Evolutionary conservation across 2,797 vertebrate genomes (phyloP).

Genomic region (Coregonus ussuriensis): DNA sequence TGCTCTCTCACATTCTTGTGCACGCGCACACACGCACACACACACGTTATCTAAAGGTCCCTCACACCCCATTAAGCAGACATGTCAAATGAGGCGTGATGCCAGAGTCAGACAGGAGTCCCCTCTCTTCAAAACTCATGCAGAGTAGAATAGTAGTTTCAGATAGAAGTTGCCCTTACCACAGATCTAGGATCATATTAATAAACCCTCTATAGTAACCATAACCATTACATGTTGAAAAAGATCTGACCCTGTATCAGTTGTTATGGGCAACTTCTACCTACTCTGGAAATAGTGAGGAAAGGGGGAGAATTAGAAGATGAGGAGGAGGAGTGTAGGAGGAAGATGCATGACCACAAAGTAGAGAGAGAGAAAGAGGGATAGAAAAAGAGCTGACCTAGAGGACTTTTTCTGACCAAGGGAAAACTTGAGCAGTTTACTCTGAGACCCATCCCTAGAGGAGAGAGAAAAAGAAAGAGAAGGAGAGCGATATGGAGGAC

Average conservation of each 20-base stretch:
- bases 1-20: too few relatives aligned
- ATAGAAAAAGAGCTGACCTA: slow-evolving; percentile 88
- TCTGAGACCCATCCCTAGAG: slow-evolving; percentile 92
- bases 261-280: slow-evolving; percentile 51
- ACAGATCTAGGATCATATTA: slow-evolving; percentile 44
- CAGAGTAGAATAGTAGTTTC: slow-evolving; percentile 48
- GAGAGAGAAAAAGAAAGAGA: slow-evolving; percentile 70
- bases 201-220: not conserved
- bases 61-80: slow-evolving; percentile 69
- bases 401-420: slow-evolving; percentile 97
- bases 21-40: slow-evolving; percentile 35
- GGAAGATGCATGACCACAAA: slow-evolving; percentile 9
- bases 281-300: slow-evolving; percentile 34
- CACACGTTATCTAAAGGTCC: slow-evolving; percentile 74
- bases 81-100: slow-evolving; percentile 61
- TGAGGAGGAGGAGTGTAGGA: slow-evolving; percentile 67
- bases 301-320: slow-evolving; percentile 40
- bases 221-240: slow-evolving; percentile 22
- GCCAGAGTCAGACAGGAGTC: slow-evolving; percentile 48
- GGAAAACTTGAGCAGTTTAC: slow-evolving; percentile 97
- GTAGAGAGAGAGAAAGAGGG: slow-evolving; percentile 30
- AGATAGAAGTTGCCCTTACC: slow-evolving; percentile 53
- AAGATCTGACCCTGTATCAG: slow-evolving; percentile 22
- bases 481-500: slow-evolving; percentile 41
- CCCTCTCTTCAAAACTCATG: slow-evolving; percentile 56